Evolutionary conservation across 1,140 invertebrate genomes (phyloP).

Genomic region (Charaxes varanes): DNA sequence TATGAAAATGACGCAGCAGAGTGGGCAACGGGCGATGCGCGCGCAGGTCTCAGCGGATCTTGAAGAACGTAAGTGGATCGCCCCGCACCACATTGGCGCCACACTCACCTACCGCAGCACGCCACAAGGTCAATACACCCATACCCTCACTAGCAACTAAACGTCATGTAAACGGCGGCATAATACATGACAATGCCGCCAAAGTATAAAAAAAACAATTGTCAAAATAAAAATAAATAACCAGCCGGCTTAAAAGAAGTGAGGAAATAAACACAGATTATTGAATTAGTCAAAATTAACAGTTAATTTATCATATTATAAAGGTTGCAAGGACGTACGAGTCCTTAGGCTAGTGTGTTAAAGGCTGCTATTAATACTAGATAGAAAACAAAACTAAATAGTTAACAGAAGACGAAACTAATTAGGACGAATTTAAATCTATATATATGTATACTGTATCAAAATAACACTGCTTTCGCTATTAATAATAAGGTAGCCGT

Average conservation of each 20-base stretch:
- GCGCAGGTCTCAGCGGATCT: slow-evolving; percentile 86
- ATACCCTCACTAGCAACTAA: slow-evolving; percentile 35
- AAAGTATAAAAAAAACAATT: too few species aligned
- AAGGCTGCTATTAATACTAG: too few species aligned
- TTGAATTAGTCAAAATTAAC: too few species aligned
- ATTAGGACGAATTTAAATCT: too few species aligned
- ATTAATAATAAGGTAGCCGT: slow-evolving; percentile 3
- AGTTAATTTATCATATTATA: too few species aligned
- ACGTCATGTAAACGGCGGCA: slow-evolving; percentile 3
- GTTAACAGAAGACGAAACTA: too few species aligned
- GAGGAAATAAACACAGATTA: too few species aligned
- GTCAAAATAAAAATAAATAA: too few species aligned
- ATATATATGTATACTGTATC: slow-evolving; percentile 2
- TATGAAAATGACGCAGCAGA: slow-evolving; percentile 35
- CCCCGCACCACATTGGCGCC: slow-evolving; percentile 70
- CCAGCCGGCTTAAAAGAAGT: too few species aligned
- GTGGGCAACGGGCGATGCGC: slow-evolving; percentile 78
- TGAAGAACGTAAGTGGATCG: slow-evolving; percentile 84
- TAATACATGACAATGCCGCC: background rate
- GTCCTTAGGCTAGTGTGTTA: too few species aligned
- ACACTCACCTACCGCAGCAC: slow-evolving; percentile 82
- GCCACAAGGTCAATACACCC: slow-evolving; percentile 68
- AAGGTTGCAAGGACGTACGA: too few species aligned
- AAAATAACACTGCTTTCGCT: slow-evolving; percentile 5
- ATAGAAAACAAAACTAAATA: too few species aligned